Conservation (phyloP, 2,113 vertebrate species). For the Toxostoma redivivum region DNA sequence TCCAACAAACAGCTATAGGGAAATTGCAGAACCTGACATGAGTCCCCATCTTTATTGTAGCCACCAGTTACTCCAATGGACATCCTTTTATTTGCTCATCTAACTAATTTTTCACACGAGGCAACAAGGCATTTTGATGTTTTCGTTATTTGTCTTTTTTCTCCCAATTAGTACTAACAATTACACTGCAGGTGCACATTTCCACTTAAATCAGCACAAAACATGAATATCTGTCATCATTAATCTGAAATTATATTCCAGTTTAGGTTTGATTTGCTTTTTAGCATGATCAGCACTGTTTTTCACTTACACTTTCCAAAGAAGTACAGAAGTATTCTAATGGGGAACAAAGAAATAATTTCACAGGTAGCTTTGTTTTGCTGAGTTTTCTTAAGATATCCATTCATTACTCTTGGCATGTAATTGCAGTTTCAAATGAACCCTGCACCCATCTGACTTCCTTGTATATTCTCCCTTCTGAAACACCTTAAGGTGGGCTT, state of each 20-base stretch:
- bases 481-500: background rate
- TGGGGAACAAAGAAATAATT: background rate
- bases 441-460: background rate
- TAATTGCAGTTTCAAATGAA: background rate
- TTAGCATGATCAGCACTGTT: background rate
- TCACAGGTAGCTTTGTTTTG: background rate
- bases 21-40: background rate
- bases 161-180: background rate
- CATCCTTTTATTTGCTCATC: background rate
- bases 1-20: background rate
- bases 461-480: background rate
- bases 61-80: background rate
- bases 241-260: background rate
- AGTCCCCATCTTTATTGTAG: background rate
- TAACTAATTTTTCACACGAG: slow-evolving; percentile 28
- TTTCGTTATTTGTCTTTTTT: background rate
- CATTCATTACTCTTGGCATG: background rate
- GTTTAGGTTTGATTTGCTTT: background rate
- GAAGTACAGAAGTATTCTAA: background rate
- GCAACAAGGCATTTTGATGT: background rate
- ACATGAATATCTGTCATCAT: background rate
- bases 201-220: background rate
- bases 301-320: background rate
- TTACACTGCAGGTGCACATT: background rate
- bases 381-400: background rate